Conservation (phyloP, 2,888 invertebrate genomes). For the Helicoverpa assulta region DNA sequence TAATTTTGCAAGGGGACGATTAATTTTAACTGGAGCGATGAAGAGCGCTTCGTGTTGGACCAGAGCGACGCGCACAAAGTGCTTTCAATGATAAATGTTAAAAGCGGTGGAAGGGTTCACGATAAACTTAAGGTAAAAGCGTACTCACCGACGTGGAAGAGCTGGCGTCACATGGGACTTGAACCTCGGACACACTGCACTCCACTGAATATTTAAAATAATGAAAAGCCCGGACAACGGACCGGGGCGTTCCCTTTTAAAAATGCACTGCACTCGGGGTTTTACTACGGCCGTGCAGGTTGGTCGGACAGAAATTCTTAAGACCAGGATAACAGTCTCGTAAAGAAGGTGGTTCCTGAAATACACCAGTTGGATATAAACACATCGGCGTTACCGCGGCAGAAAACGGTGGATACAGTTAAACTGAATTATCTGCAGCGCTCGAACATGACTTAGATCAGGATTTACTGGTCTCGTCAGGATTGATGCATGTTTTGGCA, state of each 20-base stretch:
- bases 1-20: constrained; percentile 83
- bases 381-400: constrained; percentile 69
- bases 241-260: constrained; percentile 87
- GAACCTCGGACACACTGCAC: constrained; percentile 81
- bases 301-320: constrained; percentile 83
- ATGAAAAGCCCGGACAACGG: constrained; percentile 83
- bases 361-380: constrained; percentile 75
- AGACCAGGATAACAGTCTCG: constrained; percentile 81
- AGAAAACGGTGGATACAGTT: constrained; percentile 65
- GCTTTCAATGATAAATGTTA: constrained; percentile 71
- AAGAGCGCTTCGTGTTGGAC: constrained; percentile 60
- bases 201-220: constrained; percentile 89
- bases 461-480: constrained; percentile 27
- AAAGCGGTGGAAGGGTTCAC: constrained; percentile 69
- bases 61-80: constrained; percentile 63
- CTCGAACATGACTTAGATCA: constrained; percentile 49
- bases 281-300: constrained; percentile 88
- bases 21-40: constrained; percentile 80
- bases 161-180: constrained; percentile 71
- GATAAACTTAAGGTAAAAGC: constrained; percentile 72
- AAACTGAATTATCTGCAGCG: constrained; percentile 64
- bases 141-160: constrained; percentile 77
- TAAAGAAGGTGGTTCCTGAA: constrained; percentile 83
- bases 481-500: constrained; percentile 21
- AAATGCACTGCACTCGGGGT: constrained; percentile 88